Percentiles rank a stretch among this genome's conserved stretches.
Conservation (phyloP, 2,113 vertebrate genomes). For the Pholis gunnellus region DNA sequence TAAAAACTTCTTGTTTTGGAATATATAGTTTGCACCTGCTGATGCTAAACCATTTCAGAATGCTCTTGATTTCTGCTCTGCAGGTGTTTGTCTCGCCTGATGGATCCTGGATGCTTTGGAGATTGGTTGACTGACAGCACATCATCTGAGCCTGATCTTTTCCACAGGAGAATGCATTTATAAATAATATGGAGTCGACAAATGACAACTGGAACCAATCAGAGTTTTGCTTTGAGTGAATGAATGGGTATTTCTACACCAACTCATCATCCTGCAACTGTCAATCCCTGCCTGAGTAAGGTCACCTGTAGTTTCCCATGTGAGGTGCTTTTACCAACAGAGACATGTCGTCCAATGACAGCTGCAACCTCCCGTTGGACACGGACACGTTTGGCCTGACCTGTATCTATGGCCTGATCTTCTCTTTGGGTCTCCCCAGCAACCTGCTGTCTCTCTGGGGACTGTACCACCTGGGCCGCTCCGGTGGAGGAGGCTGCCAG, state of each 20-base stretch:
- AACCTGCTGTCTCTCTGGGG: constrained; percentile 85
- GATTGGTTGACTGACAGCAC: neutral
- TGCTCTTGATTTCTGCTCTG: constrained; percentile 1
- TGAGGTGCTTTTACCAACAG: constrained; percentile 22
- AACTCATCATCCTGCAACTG: neutral
- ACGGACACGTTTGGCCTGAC: constrained; percentile 80
- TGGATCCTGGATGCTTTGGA: constrained; percentile 46
- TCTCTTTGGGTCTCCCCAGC: constrained; percentile 81
- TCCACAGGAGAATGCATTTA: constrained; percentile 7
- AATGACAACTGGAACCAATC: neutral
- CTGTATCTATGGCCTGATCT: constrained; percentile 82
- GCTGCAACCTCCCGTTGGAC: constrained; percentile 80
- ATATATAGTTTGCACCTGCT: constrained; percentile 8
- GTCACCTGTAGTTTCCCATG: constrained; percentile 23
- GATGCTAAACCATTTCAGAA: neutral
- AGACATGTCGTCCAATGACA: constrained; percentile 81
- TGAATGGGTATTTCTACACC: constrained; percentile 31
- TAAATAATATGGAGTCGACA: constrained; percentile 37
- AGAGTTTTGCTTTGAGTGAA: neutral
- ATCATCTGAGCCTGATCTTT: neutral
- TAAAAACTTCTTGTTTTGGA: neutral
- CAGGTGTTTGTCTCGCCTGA: constrained; percentile 41
- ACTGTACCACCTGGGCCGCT: constrained; percentile 80
- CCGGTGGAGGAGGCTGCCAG: constrained; percentile 75
- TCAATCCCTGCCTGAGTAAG: constrained; percentile 6